These are phyloP conservation scores for Panagrolaimus sp. DNA, from an alignment of 1,140 invertebrate species.

Conservation along the genomic window DNA sequence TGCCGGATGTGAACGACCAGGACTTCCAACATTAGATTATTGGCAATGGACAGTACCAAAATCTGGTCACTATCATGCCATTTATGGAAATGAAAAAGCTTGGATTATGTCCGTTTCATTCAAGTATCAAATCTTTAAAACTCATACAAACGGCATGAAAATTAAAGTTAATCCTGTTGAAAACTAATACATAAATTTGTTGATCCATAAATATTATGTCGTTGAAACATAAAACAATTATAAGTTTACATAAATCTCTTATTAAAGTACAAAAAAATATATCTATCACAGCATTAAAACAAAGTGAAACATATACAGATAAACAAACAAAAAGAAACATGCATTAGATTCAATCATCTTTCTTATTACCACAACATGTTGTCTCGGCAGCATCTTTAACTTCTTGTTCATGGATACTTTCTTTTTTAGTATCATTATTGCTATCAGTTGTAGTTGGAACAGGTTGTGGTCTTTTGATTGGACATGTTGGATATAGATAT, in stretches of 20 bases:
- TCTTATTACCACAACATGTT: conserved; percentile 4
- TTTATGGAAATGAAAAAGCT: conserved; percentile 53
- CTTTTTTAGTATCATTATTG: conserved; percentile 2
- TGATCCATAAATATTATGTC: no score
- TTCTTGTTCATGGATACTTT: conserved; percentile 4
- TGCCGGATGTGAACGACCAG: conserved; percentile 52
- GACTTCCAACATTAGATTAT: conserved; percentile 42
- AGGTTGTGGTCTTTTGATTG: conserved; percentile 25
- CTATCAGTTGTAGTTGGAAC: conserved; percentile 7
- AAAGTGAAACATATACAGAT: conserved; percentile 5
- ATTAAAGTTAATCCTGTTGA: conserved; percentile 24
- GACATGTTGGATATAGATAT: conserved; percentile 52
- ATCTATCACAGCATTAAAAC: conserved; percentile 11
- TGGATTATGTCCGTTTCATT: conserved; percentile 40
- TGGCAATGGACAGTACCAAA: conserved; percentile 43
- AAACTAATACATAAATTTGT: no score
- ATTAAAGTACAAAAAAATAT: neutral
- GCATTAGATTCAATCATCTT: neutral
- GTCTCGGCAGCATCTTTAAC: neutral
- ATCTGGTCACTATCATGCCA: conserved; percentile 46
- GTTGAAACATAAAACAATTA: no score
- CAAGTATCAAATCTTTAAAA: conserved; percentile 31
- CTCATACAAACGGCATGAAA: conserved; percentile 31
- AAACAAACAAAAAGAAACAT: neutral
- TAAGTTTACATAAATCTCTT: conserved; percentile 16